phyloP scores from a whole-genome alignment of 2,888 invertebrate genomes.

The Eumerus sabulonum region DNA sequence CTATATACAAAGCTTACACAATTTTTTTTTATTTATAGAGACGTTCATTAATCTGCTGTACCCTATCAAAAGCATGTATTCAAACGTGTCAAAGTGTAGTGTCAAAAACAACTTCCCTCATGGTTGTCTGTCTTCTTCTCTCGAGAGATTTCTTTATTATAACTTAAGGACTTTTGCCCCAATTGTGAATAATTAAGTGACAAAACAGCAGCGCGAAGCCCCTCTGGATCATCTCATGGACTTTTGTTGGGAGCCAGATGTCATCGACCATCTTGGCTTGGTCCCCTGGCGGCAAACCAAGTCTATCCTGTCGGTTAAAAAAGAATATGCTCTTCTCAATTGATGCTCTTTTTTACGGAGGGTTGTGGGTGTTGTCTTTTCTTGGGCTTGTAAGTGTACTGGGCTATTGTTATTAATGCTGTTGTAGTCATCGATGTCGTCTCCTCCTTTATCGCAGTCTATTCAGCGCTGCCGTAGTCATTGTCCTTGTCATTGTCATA shows the following conservation, averaged over 20 bases:
- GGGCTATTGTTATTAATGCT: background rate
- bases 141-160: too few species aligned
- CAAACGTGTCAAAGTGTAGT: too few species aligned
- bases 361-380: conserved; percentile 9
- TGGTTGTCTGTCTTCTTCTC: too few species aligned
- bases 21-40: too few species aligned
- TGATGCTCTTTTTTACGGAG: background rate
- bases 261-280: background rate
- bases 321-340: conserved; percentile 33
- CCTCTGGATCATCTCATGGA: conserved; percentile 34
- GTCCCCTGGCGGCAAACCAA: conserved; percentile 9
- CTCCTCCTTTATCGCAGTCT: too few species aligned
- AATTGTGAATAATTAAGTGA: conserved; percentile 48
- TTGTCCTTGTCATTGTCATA: conserved; percentile 13
- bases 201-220: conserved; percentile 27
- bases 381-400: conserved; percentile 31
- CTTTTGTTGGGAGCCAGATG: background rate
- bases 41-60: too few species aligned
- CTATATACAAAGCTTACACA: too few species aligned
- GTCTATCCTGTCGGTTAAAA: conserved; percentile 21
- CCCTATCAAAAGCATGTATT: too few species aligned
- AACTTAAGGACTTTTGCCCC: conserved; percentile 6
- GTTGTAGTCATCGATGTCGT: conserved; percentile 25
- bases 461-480: too few species aligned
- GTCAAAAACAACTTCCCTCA: too few species aligned